Evolutionary conservation across 1,140 invertebrate species (phyloP), one percentile per base, ranked within the genome.

Genomic region (Lucilia cuprina): DNA sequence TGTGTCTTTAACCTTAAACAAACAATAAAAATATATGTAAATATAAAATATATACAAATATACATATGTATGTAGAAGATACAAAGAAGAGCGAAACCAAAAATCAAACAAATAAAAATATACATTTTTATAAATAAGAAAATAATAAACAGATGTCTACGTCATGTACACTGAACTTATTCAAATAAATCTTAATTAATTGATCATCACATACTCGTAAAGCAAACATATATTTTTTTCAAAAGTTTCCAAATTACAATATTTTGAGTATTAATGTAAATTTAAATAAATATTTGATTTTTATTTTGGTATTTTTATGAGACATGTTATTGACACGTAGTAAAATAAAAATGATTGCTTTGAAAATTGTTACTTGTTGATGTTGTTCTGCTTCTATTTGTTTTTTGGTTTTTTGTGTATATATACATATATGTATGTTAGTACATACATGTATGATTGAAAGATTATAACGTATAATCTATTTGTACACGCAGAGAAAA

Each of bases 321-420:
- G 77, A 47, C 77, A 80, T 80, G 77, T 47, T 50, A 80, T 80
- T 80, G 77, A 80, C 77, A 80, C 47, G 21, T 21, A 17, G 77
- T 49, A 80, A 49, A 10, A 80, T n/a, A 55, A 55, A 30, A 17
- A 55, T 55, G 12, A 55, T 17, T 17, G 50, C 50, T 55, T 55
- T 55, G 41, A 10, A 41, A 41, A 41, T 7, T 41, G 41, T 41
- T 30, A 30, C 25, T 30, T 41, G 41, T 41, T 41, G 41, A 10
- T 41, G 5, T 41, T 41, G 5, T 41, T 8, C 10, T 41, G 41
- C 7, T 41, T 30, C 25, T 30, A 30, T 30, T 30, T 30, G 25
- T 30, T n/a, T n/a, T n/a, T n/a, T n/a, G n/a, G n/a, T n/a, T n/a
- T n/a, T n/a, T n/a, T n/a, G n/a, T n/a, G n/a, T n/a, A n/a, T n/a